Conservation (phyloP, 2,113 vertebrate genomes). For the Apteryx mantelli region DNA sequence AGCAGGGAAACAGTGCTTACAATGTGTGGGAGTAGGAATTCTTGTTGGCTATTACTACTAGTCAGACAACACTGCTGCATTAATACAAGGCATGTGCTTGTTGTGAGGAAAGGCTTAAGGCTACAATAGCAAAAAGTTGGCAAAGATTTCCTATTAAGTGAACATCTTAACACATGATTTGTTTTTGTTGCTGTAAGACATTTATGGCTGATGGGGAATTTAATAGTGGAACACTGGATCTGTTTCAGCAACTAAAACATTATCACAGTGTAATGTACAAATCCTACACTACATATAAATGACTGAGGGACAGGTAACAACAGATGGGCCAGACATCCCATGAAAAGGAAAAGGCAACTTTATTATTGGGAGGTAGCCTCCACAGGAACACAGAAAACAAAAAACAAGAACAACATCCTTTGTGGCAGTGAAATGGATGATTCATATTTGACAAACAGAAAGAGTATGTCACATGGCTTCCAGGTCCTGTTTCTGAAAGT, state of each 20-base stretch:
- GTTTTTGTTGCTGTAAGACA: not conserved
- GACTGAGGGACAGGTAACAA: not conserved
- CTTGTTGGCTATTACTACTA: not conserved
- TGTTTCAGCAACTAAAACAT: not conserved
- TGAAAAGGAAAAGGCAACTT: not conserved
- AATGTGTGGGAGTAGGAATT: fast-evolving
- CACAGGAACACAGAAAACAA: not conserved
- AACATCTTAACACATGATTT: not conserved
- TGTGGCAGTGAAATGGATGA: not conserved
- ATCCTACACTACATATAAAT: not conserved
- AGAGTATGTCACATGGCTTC: not conserved
- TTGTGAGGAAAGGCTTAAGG: not conserved
- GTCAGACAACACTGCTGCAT: not conserved
- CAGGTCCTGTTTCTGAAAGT: not conserved
- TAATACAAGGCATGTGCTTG: not conserved
- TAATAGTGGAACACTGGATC: not conserved
- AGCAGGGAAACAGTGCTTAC: not conserved
- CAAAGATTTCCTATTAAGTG: not conserved
- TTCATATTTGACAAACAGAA: not conserved
- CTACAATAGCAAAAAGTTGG: not conserved
- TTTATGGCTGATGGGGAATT: not conserved
- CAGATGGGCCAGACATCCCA: not conserved
- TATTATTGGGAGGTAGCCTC: not conserved
- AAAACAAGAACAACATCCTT: not conserved
- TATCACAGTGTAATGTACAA: not conserved